Base-by-base conservation (phyloP, 23 tunicate species). In the Halocynthia roretzi region DNA sequence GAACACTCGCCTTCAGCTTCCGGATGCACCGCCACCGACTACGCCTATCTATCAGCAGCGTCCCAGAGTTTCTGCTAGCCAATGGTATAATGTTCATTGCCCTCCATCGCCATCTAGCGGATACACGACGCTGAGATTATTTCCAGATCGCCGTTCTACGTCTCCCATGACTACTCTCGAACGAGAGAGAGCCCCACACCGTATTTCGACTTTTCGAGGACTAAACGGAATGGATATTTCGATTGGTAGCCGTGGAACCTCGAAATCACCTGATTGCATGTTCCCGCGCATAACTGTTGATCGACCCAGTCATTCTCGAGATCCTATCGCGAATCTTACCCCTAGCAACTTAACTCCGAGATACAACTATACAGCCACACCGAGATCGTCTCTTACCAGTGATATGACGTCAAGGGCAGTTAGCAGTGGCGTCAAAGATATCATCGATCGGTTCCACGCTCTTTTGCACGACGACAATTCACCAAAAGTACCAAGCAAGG, bases 391-490 rank as follows among this genome's bases (percentile, higher is more conserved):
- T 8, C 22, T 20, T 65, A 8, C 19, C 5, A 65, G 70, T 20
- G 17, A 65, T 10, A 65, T 20, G 10, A 10, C 15, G 9, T 9
- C 31, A 65, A 48, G 70, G 10, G 70, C 48, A 40, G 31, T 48
- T 20, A 48, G 54, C 56, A 52, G 76, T 71, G 56, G 56, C 50
- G 76, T 71, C 54, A 71, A 22, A 71, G 76, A 71, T 19, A 71
- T 71, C 4, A 71, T 71, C 55, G 76, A 71, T 17, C 49, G 50
- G 5, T 71, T 71, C 6, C 56, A 71, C 55, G 76, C 56, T 71
- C 55, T 71, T 53, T 44, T 65, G 70, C 22, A 65, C 19, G 19
- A 15, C 70, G 70, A 65, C 22, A 48, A 65, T 65, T 40, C 19
- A 10, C 70, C 70, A 4, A 31, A 31, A 31, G 44, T 31, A 31